Evolutionary conservation across 1,140 invertebrate genomes (phyloP), one percentile per base, ranked within the genome.

Genomic region (Drosophila parabipectinata): DNA sequence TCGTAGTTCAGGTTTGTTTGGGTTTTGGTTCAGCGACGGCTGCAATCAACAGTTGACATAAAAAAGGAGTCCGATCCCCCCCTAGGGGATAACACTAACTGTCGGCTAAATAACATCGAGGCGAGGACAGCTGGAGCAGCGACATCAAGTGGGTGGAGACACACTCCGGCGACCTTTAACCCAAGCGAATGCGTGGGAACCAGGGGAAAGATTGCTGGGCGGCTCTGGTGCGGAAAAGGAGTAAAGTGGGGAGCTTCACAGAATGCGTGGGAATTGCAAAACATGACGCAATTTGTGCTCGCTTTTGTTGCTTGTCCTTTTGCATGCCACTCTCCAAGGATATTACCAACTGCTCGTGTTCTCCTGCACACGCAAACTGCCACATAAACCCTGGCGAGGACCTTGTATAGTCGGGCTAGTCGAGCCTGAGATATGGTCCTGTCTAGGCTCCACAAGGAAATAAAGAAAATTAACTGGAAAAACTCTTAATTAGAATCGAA

Each of bases 271-370:
- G 73, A 80, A 77, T 69, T 60, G 51, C 74, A 80, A 77, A 87
- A 87, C 73, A 81, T 78, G 82, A 77, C 63, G 81, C 81, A 87
- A 81, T 85, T 81, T 81, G 53, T 61, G 62, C 72, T 76, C 60
- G 71, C 72, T 66, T 75, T 66, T 66, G 71, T 75, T 55, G 61
- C 55, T 34, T 53, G 47, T 82, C 56, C 63, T 45, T 68, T 73
- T 68, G 80, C 72, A 64, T 74, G 67, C 58, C 52, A 60, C 66
- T 75, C 61, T 66, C 57, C 66, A 39, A 66, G 59, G 72, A 81
- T 77, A 77, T 79, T 64, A 56, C 48, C 44, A 48, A 63, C 51
- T 57, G 63, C 39, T 53, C 44, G 39, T 71, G 64, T 69, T 69
- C 67, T 69, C 32, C 64, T 26, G 24, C 37, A 34, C 44, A 79